These are phyloP conservation scores for Galbula dea DNA, from an alignment of 2,113 vertebrate species.

Conservation along the genomic window DNA sequence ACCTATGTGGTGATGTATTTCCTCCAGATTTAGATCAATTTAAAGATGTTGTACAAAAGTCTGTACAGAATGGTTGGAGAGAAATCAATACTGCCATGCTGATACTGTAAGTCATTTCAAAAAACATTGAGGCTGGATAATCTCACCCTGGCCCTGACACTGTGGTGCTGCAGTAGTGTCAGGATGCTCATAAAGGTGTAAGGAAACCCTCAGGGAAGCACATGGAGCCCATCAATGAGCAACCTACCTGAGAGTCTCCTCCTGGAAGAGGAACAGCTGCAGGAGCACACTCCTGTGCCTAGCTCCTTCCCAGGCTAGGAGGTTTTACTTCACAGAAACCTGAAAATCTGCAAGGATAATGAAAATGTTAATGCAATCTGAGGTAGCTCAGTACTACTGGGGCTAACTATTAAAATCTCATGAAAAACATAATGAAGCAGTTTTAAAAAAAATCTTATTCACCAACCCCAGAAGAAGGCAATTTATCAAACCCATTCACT, in stretches of 20 bases:
- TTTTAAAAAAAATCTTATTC: not conserved
- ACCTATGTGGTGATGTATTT: not conserved
- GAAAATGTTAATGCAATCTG: conserved; percentile 10
- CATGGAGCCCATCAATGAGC: not conserved
- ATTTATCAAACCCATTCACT: conserved; percentile 56
- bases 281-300: not conserved
- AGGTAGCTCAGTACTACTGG: not conserved
- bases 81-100: not conserved
- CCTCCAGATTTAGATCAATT: not conserved
- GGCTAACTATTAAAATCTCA: conserved; percentile 44
- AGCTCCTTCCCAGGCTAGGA: not conserved
- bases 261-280: not conserved
- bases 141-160: not conserved
- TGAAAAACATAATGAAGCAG: conserved; percentile 48
- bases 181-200: not conserved
- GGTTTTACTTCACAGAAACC: not conserved
- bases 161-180: fast-evolving
- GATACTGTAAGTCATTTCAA: not conserved
- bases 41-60: not conserved
- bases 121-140: not conserved
- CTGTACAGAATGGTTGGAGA: not conserved
- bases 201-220: not conserved
- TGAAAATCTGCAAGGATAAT: conserved; percentile 11
- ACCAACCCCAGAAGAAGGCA: conserved; percentile 11
- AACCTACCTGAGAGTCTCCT: not conserved